phyloP scores from a whole-genome alignment of 2,888 invertebrate genomes.

The Cantharis rufa region DNA sequence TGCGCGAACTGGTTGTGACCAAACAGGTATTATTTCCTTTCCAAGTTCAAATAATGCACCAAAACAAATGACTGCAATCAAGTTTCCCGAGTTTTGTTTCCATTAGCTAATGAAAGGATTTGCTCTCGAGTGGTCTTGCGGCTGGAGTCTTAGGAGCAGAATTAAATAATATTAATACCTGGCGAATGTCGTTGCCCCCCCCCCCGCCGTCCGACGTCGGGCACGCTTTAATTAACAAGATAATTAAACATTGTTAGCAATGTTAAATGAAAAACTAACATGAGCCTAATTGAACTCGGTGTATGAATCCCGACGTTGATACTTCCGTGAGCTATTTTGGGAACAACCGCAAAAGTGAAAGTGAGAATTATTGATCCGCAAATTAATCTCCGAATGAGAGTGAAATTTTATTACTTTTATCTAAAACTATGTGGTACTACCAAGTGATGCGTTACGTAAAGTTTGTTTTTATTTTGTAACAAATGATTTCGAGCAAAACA shows the following conservation, averaged over 20 bases:
- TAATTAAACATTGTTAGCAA: neutral
- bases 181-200: neutral
- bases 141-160: neutral
- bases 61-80: neutral
- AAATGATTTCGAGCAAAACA: neutral
- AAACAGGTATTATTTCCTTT: constrained; percentile 4
- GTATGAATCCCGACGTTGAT: neutral
- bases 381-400: neutral
- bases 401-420: constrained; percentile 2
- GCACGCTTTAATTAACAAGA: neutral
- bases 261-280: neutral
- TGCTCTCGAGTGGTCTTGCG: neutral
- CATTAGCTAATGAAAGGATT: neutral
- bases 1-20: neutral
- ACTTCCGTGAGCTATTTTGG: neutral
- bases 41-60: neutral
- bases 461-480: neutral
- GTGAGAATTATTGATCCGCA: constrained; percentile 2
- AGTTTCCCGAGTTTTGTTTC: neutral
- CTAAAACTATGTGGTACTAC: neutral
- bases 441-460: neutral
- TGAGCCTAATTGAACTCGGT: neutral
- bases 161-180: neutral
- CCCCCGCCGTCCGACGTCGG: neutral
- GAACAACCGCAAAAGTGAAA: constrained; percentile 4